A percentile compares a stretch with the other conserved stretches of the same genome.
phyloP scores from a whole-genome alignment of 2,797 vertebrate species.

The Onychomys leucogaster region DNA sequence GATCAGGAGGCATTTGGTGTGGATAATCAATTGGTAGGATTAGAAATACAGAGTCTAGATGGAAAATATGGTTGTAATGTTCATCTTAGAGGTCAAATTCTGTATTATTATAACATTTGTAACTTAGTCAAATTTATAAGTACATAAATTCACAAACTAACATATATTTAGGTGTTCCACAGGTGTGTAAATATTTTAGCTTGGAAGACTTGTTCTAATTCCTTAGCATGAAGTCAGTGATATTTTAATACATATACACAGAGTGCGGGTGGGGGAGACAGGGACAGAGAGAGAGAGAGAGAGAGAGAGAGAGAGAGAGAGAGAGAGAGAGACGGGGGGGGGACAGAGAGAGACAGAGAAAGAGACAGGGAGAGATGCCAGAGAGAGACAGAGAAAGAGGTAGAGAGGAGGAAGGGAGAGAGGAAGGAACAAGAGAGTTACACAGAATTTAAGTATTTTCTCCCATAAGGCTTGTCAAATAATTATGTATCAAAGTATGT shows the following conservation, averaged over 20 bases:
- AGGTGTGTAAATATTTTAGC: conserved; percentile 57
- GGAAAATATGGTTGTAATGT: neutral
- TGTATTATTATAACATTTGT: neutral
- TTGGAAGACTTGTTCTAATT: conserved; percentile 31
- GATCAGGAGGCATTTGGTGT: neutral
- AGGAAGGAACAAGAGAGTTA: neutral
- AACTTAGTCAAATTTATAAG: conserved; percentile 42
- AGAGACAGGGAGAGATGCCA: neutral
- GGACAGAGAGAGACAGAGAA: too few species aligned
- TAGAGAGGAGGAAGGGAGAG: neutral
- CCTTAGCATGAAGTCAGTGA: conserved; percentile 29
- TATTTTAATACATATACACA: neutral
- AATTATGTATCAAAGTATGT: neutral
- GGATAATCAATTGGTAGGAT: neutral
- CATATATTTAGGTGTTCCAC: conserved; percentile 45
- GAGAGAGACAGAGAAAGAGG: neutral
- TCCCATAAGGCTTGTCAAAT: conserved; percentile 32
- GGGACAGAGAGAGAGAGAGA: too few species aligned
- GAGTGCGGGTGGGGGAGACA: too few species aligned
- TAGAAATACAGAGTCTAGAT: neutral
- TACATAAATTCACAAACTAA: conserved; percentile 23
- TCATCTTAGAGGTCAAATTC: neutral
- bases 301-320: too few species aligned
- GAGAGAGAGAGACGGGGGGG: too few species aligned
- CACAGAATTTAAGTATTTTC: conserved; percentile 29